Evolutionary conservation across 2,888 invertebrate species (phyloP).

Genomic region (Labia minor): DNA sequence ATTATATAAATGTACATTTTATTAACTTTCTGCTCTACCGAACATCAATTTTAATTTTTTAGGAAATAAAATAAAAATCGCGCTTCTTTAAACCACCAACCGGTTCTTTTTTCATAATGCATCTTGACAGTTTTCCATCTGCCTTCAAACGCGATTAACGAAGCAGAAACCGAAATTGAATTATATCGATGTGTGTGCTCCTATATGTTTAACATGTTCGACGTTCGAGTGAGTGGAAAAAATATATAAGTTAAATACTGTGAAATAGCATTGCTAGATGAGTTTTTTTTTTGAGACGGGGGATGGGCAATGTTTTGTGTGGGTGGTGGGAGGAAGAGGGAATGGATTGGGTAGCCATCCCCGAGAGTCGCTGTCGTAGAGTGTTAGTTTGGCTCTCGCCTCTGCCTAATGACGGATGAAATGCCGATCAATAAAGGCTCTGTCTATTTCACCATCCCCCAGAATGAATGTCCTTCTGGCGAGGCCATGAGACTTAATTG

Average conservation of each 20-base stretch:
- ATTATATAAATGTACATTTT: too few relatives aligned
- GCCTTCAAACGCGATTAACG: neutral
- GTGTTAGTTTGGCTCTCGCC: neutral
- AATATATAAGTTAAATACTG: neutral
- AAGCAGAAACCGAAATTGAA: neutral
- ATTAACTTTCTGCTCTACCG: too few relatives aligned
- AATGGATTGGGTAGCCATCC: neutral
- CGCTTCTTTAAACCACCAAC: too few relatives aligned
- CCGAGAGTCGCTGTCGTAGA: neutral
- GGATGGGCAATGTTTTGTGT: neutral
- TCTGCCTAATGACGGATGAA: slow-evolving; percentile 13
- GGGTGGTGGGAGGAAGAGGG: neutral
- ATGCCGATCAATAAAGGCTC: slow-evolving; percentile 9
- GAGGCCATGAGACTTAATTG: neutral
- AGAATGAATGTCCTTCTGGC: neutral
- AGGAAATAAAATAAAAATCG: too few relatives aligned
- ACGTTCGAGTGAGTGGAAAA: neutral
- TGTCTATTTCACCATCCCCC: neutral
- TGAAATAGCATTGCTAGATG: neutral
- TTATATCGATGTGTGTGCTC: neutral
- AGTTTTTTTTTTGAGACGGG: neutral
- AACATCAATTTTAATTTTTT: too few relatives aligned
- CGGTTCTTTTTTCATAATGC: neutral
- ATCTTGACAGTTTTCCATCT: slow-evolving; percentile 4
- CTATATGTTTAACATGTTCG: neutral